Percentiles rank a stretch among this genome's conserved stretches.
Evolutionary conservation across 2,113 vertebrate genomes (phyloP).

Genomic region (Harpagus bidentatus): DNA sequence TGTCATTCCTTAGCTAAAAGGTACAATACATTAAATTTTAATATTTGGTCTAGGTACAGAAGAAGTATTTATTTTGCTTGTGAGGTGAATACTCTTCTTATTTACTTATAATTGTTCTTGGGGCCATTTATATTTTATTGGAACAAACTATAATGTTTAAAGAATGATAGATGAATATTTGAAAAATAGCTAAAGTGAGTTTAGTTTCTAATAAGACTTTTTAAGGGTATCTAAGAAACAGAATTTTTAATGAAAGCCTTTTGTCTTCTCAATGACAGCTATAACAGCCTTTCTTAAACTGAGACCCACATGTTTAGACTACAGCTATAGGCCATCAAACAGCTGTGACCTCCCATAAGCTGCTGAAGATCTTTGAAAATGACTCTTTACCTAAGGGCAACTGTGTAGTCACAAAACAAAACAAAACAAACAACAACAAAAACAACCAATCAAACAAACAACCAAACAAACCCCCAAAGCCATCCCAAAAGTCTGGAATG

Average conservation of each 20-base stretch:
- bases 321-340: background rate
- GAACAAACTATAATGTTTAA: background rate
- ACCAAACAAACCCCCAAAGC: fast-evolving
- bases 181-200: background rate
- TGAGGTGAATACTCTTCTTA: background rate
- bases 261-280: background rate
- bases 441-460: background rate
- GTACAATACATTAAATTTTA: background rate
- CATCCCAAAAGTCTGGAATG: background rate
- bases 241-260: background rate
- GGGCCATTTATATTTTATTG: background rate
- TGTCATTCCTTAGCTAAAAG: background rate
- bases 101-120: background rate
- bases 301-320: background rate
- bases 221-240: background rate
- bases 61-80: background rate
- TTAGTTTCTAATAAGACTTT: background rate
- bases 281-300: background rate
- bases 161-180: background rate
- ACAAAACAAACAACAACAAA: background rate
- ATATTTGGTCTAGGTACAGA: background rate
- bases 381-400: background rate
- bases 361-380: background rate
- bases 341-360: background rate
- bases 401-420: background rate